These are phyloP conservation scores for Osmerus mordax DNA, from an alignment of 2,113 vertebrate species.

Conservation along the genomic window DNA sequence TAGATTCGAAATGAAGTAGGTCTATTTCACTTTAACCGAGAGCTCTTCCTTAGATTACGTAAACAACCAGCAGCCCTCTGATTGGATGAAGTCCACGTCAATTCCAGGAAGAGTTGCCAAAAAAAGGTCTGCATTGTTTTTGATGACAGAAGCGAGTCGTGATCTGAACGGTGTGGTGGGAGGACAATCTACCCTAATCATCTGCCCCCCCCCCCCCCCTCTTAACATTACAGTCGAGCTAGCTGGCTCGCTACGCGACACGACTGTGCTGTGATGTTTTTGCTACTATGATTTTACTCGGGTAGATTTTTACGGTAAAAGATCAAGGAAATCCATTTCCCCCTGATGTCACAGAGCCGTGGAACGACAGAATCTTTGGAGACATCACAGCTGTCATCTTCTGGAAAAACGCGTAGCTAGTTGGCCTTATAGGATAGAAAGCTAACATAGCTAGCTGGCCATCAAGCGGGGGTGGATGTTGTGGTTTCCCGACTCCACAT, in stretches of 20 bases:
- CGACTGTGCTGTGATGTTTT: conserved; percentile 5
- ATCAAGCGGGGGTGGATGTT: conserved; percentile 56
- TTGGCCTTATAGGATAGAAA: not conserved
- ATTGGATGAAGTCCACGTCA: conserved; percentile 54
- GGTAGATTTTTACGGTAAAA: not conserved
- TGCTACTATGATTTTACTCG: not conserved
- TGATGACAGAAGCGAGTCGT: conserved; percentile 24
- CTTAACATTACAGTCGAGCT: conserved; percentile 10
- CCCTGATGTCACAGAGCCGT: not conserved
- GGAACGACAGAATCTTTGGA: not conserved
- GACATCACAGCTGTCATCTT: not conserved
- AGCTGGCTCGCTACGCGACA: not conserved
- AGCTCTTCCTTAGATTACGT: not conserved
- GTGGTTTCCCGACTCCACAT: not conserved
- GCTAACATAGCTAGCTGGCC: conserved; percentile 29
- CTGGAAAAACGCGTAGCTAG: not conserved
- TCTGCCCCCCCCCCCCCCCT: conserved; percentile 21
- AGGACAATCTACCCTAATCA: conserved; percentile 49
- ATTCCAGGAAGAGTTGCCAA: conserved; percentile 36
- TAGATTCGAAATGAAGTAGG: too few relatives aligned
- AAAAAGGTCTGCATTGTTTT: conserved; percentile 47
- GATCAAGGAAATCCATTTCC: not conserved
- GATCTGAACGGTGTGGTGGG: conserved; percentile 46
- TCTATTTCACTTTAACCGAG: too few relatives aligned
- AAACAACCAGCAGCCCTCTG: conserved; percentile 7